phyloP scores from a whole-genome alignment of 2,888 invertebrate species.

The Nomada flava region DNA sequence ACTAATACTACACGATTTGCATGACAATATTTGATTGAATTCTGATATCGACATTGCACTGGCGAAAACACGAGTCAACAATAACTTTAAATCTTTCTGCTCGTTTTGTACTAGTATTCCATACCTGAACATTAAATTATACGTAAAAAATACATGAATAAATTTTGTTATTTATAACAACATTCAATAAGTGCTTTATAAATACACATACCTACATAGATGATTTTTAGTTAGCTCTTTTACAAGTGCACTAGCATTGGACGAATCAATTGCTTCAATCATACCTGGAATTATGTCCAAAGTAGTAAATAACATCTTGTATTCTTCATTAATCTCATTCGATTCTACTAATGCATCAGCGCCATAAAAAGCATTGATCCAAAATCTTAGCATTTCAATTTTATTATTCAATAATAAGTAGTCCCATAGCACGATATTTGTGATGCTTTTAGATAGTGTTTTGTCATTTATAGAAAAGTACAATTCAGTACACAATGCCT shows the following conservation, averaged over 20 bases:
- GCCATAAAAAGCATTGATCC: slow-evolving; percentile 86
- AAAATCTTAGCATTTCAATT: slow-evolving; percentile 86
- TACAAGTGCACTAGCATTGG: slow-evolving; percentile 85
- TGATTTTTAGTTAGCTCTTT: slow-evolving; percentile 87
- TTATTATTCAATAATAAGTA: slow-evolving; percentile 87
- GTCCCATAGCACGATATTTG: slow-evolving; percentile 86
- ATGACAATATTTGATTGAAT: slow-evolving; percentile 70
- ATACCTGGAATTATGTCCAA: slow-evolving; percentile 87
- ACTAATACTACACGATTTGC: slow-evolving; percentile 76
- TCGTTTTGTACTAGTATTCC: slow-evolving; percentile 88
- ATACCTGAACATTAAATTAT: slow-evolving; percentile 81
- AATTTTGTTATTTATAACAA: slow-evolving; percentile 4
- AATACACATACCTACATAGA: slow-evolving; percentile 79
- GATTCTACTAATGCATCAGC: slow-evolving; percentile 15
- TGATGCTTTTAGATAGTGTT: slow-evolving; percentile 78
- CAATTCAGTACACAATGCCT: slow-evolving; percentile 77
- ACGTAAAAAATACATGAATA: not conserved
- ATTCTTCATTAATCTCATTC: slow-evolving; percentile 80
- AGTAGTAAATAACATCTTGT: slow-evolving; percentile 85
- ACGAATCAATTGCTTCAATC: slow-evolving; percentile 85
- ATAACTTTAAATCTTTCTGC: slow-evolving; percentile 85
- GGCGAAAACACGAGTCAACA: slow-evolving; percentile 87
- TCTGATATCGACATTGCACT: slow-evolving; percentile 82
- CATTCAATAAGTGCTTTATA: not conserved
- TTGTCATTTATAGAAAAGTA: slow-evolving; percentile 81